Percentiles rank a stretch among this genome's conserved stretches.
phyloP scores from a whole-genome alignment of 2,888 invertebrate genomes.

The Blomia tropicalis region DNA sequence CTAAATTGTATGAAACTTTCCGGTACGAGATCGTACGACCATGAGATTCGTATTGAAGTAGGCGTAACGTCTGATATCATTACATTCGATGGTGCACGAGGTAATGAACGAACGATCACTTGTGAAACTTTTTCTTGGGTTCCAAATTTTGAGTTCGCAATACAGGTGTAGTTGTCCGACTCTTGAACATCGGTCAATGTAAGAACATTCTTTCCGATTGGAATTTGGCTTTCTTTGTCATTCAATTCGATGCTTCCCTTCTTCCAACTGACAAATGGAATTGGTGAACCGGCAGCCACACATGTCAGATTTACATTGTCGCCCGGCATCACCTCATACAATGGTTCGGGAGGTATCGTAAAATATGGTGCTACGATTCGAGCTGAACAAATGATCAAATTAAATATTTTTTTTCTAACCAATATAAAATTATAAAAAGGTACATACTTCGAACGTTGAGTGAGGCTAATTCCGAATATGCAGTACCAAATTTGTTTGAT shows the following conservation, averaged over 20 bases:
- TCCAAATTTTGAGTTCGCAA: conserved; percentile 82
- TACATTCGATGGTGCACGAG: conserved; percentile 74
- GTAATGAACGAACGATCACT: conserved; percentile 89
- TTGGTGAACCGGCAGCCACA: conserved; percentile 91
- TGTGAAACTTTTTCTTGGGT: conserved; percentile 70
- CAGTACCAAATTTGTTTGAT: conserved; percentile 77
- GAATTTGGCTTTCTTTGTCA: conserved; percentile 49
- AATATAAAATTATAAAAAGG: neutral
- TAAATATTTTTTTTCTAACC: neutral
- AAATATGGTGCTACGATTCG: conserved; percentile 88
- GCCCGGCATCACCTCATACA: conserved; percentile 78
- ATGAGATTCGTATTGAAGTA: conserved; percentile 73
- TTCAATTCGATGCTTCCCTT: conserved; percentile 51
- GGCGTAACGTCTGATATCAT: conserved; percentile 82
- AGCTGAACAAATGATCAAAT: conserved; percentile 44
- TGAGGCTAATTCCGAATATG: conserved; percentile 67
- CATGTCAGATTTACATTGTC: conserved; percentile 82
- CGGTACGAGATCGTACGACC: conserved; percentile 67
- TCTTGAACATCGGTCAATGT: conserved; percentile 68
- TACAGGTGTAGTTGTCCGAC: conserved; percentile 90
- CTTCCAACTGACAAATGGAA: conserved; percentile 72
- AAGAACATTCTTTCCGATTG: conserved; percentile 58
- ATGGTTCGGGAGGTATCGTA: conserved; percentile 68
- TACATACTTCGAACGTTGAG: conserved; percentile 76
- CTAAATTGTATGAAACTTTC: conserved; percentile 80